A percentile compares a stretch with the other conserved stretches of the same genome.
Conservation (phyloP, 1,140 invertebrate genomes). For the Diorhabda carinulata region DNA sequence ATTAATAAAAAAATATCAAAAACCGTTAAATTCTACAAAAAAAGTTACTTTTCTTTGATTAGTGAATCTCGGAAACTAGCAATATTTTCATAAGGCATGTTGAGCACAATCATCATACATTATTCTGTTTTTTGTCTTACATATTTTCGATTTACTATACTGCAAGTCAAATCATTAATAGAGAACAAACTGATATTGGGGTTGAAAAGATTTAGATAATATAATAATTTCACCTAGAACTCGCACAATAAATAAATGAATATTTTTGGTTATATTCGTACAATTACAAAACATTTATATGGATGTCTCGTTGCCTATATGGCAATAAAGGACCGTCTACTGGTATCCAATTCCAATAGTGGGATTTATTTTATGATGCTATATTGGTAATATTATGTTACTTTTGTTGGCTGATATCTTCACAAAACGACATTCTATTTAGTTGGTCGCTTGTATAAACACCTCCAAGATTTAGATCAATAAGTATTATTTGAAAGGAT, state of each 20-base stretch:
- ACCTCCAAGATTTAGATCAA: not conserved
- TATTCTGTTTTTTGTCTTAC: too few relatives aligned
- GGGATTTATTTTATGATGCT: not conserved
- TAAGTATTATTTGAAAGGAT: not conserved
- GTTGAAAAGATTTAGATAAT: too few relatives aligned
- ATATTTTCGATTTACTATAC: too few relatives aligned
- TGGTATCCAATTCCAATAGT: not conserved
- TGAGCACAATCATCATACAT: too few relatives aligned
- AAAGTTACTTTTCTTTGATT: too few relatives aligned
- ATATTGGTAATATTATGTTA: not conserved
- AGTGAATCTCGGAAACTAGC: too few relatives aligned
- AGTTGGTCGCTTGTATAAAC: not conserved
- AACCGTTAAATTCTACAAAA: too few relatives aligned
- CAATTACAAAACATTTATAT: conserved; percentile 1
- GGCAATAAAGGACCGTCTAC: not conserved
- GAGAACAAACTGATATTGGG: too few relatives aligned
- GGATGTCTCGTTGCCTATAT: not conserved
- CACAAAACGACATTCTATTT: not conserved
- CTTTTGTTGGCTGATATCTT: not conserved
- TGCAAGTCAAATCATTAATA: too few relatives aligned
- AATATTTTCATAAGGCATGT: too few relatives aligned
- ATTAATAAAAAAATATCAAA: too few relatives aligned
- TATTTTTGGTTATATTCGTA: not conserved
- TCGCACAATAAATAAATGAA: not conserved
- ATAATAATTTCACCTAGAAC: too few relatives aligned